Base-by-base conservation (phyloP, 2,797 vertebrate species). In the Somateria mollissima region DNA sequence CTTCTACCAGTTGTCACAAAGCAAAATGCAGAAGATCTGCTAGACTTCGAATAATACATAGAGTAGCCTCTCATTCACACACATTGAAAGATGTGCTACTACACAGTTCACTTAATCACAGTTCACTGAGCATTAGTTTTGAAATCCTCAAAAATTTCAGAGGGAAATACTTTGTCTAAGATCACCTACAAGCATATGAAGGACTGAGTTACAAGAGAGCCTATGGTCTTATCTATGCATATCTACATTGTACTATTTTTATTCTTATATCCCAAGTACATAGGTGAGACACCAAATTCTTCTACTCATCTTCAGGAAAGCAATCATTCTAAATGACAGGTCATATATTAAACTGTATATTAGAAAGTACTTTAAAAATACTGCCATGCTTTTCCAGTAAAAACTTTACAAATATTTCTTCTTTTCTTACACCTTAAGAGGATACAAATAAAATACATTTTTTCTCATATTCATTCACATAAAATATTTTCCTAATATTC, bases 361-460 rank as follows among this genome's bases (percentile, higher is more conserved):
- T 71, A 86, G 37, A 88, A 84, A 86, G 49, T 45, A 79, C 49
- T 76, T 91, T 15, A 67, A 39, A 89, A 94, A 84, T 3, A 24
- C 7, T 88, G 51, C 8, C 13, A 79, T 30, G 3, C 6, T 71
- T 28, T 71, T 84, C 34, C 58, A 76, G 47, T 74, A 76, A 79
- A 90, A 73, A 11, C 16, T 84, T 89, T 60, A 73, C 13, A 87
- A 90, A 53, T 79, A 85, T 91, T 91, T 88, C 30, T 41, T 64
- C 4, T 75, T 84, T 76, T 22, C 47, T 49, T 49, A 24, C 21
- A 49, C 47, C 47, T 49, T 24, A 49, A 49, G 47, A 49, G 47
- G 47, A 49, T 49, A 13, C 47, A 49, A 49, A 24, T 49, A 13
- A 49, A 49, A 49, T 22, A 47, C 47, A 22, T 49, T 49, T 49